Evolutionary conservation across 1,140 invertebrate genomes (phyloP), one percentile per base, ranked within the genome.

Genomic region (Asbolus verrucosus): DNA sequence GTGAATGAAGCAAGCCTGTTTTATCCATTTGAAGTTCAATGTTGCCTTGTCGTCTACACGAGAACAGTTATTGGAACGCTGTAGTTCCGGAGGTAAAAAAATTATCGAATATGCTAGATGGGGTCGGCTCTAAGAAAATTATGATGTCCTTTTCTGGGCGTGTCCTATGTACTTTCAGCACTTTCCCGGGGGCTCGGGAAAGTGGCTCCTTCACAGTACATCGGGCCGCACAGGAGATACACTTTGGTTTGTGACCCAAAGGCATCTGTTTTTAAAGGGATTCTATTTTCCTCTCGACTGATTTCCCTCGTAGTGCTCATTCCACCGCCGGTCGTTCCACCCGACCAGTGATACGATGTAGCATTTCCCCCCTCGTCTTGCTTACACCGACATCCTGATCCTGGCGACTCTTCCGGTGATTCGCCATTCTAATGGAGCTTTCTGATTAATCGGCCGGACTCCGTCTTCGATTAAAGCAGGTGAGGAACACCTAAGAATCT

Each of bases 251-350:
- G 74, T 74, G 75, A 74, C 76, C 74, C 65, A 67, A 75, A 78
- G 74, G 75, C 76, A 78, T 77, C 74, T 77, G 77, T 77, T 77
- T 76, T 76, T 75, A 78, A 78, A 78, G 67, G 75, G 73, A 78
- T 78, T 77, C 76, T 75, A 78, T 78, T 78, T 78, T 78, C 75
- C 71, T 71, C 75, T 76, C 70, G 72, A 76, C 69, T 75, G 77
- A 71, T 67, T 74, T 74, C 69, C 67, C 63, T 73, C 43, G 54
- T 65, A 39, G 59, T 73, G 63, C 67, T 66, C 71, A 65, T 73
- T 67, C 68, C 33, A 30, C 36, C 27, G 38, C 24, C 62, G 38
- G 39, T 43, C 62, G 38, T 65, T 65, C 62, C 38, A 46, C 36
- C 21, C 62, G 62, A 43, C 62, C 62, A 65, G 62, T 18, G 59